These are phyloP conservation scores for Hydrolagus colliei DNA, from an alignment of 2,797 vertebrate species.

Conservation along the genomic window DNA sequence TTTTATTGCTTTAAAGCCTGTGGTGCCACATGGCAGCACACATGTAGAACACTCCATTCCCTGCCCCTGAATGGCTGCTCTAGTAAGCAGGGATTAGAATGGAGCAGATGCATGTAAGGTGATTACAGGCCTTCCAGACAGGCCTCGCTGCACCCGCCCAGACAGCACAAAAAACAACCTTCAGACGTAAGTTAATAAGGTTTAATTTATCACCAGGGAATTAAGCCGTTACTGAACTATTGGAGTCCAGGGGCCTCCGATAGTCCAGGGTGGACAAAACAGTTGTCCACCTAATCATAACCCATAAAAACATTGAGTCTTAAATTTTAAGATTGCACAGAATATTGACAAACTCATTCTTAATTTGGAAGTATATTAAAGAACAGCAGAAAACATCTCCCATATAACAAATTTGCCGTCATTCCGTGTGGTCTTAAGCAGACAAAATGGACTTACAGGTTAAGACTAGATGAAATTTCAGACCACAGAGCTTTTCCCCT, in stretches of 20 bases:
- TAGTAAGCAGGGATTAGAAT: neutral
- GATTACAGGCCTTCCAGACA: neutral
- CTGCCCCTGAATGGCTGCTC: neutral
- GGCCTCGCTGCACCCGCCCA: neutral
- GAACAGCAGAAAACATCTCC: too few relatives aligned
- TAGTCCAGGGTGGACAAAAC: too few relatives aligned
- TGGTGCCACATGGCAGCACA: slow-evolving; percentile 5
- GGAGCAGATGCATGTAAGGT: neutral
- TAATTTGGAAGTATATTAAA: too few relatives aligned
- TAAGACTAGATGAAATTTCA: too few relatives aligned
- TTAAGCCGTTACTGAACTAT: neutral
- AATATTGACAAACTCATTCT: too few relatives aligned
- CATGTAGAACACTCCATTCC: slow-evolving; percentile 4
- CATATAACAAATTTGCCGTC: too few relatives aligned
- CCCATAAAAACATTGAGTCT: too few relatives aligned
- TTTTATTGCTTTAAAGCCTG: slow-evolving; percentile 17
- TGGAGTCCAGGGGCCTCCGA: neutral
- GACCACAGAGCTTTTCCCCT: too few relatives aligned
- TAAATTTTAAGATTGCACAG: too few relatives aligned
- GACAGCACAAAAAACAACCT: neutral
- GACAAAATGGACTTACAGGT: too few relatives aligned
- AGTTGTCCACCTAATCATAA: too few relatives aligned
- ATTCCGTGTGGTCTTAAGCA: too few relatives aligned
- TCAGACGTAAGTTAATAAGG: neutral
- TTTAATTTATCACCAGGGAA: neutral